Evolutionary conservation across 23 tunicate genomes (phyloP), one percentile per base, ranked within the genome.

Genomic region (Ascidia mentula): DNA sequence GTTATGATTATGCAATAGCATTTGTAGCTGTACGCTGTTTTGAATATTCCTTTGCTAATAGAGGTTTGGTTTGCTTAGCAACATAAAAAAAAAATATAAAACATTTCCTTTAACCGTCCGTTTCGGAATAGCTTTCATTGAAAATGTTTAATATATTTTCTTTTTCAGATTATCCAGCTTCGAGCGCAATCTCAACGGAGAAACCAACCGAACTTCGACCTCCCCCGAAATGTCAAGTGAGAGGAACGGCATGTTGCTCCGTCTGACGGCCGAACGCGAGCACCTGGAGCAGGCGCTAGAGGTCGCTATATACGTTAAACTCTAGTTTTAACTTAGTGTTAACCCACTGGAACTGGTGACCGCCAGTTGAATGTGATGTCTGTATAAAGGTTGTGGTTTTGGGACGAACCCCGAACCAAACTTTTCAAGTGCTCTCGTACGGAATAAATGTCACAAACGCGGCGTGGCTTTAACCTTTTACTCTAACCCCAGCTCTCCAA

Each of bases 271-370:
- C 65, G 65, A 53, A 9, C 7, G 65, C 4, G 65, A 53, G 2
- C 65, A 53, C 22, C 65, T 53, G 65, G 65, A 53, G 24, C 13
- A 9, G 22, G 65, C 65, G 65, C 65, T 53, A 53, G 65, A 53
- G 65, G 65, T 53, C 65, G 65, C 65, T 9, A 53, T 9, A n/a
- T n/a, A n/a, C n/a, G n/a, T n/a, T n/a, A 53, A 53, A 53, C 65
- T n/a, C n/a, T n/a, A n/a, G n/a, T n/a, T n/a, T n/a, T n/a, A n/a
- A n/a, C 65, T 20, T 53, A 53, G 65, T 53, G 24, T 9, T 9
- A 53, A 53, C 2, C 13, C 15, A 20, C 2, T 9, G 65, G 24
- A 53, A 53, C 24, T 53, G 24, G 12, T 15, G 53, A 12, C 53
- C 53, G n/a, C n/a, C n/a, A n/a, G n/a, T n/a, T n/a, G n/a, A n/a